Percentiles rank a stretch among this genome's conserved stretches.
Evolutionary conservation across 1,140 invertebrate species (phyloP).

Genomic region (Argopecten irradians): DNA sequence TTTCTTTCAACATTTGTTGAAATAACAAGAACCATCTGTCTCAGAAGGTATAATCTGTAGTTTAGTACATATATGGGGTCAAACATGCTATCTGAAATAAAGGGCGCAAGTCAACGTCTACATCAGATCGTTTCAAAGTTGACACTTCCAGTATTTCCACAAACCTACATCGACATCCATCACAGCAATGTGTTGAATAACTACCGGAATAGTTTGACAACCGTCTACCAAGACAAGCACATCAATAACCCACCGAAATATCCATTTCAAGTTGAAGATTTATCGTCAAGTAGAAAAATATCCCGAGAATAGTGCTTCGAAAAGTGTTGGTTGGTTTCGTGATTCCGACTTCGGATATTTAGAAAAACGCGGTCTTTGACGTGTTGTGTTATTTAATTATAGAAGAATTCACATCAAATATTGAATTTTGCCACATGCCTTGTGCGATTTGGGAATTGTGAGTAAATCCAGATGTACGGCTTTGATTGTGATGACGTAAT

Average conservation of each 20-base stretch:
- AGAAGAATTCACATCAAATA: neutral
- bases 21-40: neutral
- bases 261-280: too few relatives aligned
- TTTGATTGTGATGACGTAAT: constrained; percentile 12
- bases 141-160: neutral
- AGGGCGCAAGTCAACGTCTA: neutral
- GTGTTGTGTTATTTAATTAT: neutral
- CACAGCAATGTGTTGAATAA: neutral
- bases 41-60: neutral
- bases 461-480: neutral
- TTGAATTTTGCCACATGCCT: neutral
- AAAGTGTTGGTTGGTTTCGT: neutral
- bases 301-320: neutral
- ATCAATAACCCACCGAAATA: neutral
- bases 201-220: neutral
- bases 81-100: neutral
- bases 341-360: neutral
- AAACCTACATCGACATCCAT: neutral
- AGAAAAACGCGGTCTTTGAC: too few relatives aligned
- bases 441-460: neutral
- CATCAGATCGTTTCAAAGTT: neutral
- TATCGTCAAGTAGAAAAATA: too few relatives aligned
- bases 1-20: neutral
- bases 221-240: neutral
- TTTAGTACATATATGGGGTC: neutral